These are phyloP conservation scores for Rousettus madagascariensis DNA, from an alignment of 2,797 vertebrate species.

Conservation along the genomic window DNA sequence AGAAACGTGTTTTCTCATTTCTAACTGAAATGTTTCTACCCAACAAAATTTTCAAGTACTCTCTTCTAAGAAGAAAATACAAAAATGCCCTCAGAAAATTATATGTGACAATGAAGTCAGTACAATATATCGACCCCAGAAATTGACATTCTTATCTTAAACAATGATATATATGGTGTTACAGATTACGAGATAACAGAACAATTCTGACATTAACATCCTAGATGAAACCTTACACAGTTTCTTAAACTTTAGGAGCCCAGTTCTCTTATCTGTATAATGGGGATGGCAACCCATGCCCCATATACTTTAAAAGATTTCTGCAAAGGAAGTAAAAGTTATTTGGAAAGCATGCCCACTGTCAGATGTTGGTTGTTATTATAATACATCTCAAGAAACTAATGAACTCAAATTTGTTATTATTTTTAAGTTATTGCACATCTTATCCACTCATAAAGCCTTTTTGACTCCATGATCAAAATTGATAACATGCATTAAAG, in stretches of 20 bases:
- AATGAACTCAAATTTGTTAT: not conserved
- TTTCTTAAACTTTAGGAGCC: not conserved
- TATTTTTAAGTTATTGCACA: not conserved
- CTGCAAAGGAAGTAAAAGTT: not conserved
- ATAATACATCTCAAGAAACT: not conserved
- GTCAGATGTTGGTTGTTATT: not conserved
- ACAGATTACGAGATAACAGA: not conserved
- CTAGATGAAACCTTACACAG: not conserved
- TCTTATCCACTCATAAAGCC: not conserved
- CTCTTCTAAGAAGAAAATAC: not conserved
- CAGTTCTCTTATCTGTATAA: not conserved
- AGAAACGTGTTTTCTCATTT: not conserved
- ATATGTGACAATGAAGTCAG: not conserved
- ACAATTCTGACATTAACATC: not conserved
- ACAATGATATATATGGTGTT: not conserved
- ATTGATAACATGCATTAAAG: constrained; percentile 16
- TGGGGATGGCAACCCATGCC: not conserved
- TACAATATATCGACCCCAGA: not conserved
- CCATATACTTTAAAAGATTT: not conserved
- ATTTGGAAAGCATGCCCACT: not conserved
- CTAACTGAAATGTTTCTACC: not conserved
- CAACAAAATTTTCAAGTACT: not conserved
- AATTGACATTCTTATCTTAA: not conserved
- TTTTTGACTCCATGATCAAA: not conserved
- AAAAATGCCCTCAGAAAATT: not conserved